A percentile compares a stretch with the other conserved stretches of the same genome.
Evolutionary conservation across 2,113 vertebrate genomes (phyloP).

Genomic region (Mormoops blainvillei): DNA sequence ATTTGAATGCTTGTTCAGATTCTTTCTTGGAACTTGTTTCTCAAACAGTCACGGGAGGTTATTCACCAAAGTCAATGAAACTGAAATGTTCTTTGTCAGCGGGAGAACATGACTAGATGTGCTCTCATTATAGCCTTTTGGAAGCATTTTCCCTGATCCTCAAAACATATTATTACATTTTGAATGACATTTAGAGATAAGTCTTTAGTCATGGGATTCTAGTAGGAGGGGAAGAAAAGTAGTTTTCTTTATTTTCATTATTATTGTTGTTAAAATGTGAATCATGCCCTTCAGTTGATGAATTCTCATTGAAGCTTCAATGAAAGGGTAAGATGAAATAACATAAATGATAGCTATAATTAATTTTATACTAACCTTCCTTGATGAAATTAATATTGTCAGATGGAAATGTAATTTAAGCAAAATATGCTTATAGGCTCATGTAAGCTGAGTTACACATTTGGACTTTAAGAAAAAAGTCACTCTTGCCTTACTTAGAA

Average conservation of each 20-base stretch:
- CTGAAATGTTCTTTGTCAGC: constrained; percentile 59
- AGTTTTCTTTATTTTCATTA: constrained; percentile 63
- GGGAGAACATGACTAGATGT: constrained; percentile 50
- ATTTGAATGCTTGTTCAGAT: not conserved
- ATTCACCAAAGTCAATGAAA: constrained; percentile 61
- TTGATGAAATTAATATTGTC: constrained; percentile 81
- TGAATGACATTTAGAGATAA: constrained; percentile 56
- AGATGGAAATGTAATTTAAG: constrained; percentile 80
- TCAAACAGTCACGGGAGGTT: constrained; percentile 31
- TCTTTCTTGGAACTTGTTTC: constrained; percentile 46
- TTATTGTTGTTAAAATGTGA: constrained; percentile 78
- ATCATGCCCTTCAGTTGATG: constrained; percentile 77
- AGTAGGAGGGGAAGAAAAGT: constrained; percentile 39
- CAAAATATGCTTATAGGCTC: constrained; percentile 77
- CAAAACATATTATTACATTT: constrained; percentile 50
- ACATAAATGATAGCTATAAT: constrained; percentile 79
- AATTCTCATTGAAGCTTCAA: constrained; percentile 81
- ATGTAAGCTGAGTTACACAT: constrained; percentile 76
- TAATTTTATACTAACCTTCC: constrained; percentile 79
- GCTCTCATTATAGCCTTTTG: constrained; percentile 37
- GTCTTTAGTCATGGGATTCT: constrained; percentile 47
- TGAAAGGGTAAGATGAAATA: constrained; percentile 79
- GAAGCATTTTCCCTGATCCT: constrained; percentile 51
- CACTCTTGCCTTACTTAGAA: constrained; percentile 75
- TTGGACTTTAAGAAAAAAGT: constrained; percentile 78